These are phyloP conservation scores for Pardosa pseudoannulata DNA, from an alignment of 2,888 invertebrate genomes.

Conservation along the genomic window DNA sequence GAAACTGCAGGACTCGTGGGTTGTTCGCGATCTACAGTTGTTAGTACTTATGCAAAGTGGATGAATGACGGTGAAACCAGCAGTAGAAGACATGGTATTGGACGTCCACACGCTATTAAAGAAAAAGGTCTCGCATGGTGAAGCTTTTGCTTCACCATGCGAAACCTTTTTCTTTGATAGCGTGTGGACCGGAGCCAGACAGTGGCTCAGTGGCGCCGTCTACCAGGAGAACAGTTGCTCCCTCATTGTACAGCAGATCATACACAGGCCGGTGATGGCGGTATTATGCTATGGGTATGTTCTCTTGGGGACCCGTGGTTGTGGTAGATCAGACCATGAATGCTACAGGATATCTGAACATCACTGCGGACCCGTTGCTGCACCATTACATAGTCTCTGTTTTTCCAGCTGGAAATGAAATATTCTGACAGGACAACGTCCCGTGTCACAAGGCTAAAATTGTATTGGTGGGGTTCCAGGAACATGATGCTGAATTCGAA, in stretches of 20 bases:
- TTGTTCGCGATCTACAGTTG: too few relatives aligned
- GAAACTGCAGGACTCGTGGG: background rate
- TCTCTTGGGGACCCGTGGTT: background rate
- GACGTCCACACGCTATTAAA: too few relatives aligned
- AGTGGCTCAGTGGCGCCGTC: background rate
- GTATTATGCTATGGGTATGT: background rate
- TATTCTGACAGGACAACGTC: background rate
- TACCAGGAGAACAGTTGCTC: background rate
- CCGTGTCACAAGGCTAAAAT: background rate
- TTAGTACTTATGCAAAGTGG: too few relatives aligned
- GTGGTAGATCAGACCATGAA: background rate
- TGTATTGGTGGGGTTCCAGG: conserved; percentile 29
- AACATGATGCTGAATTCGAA: conserved; percentile 18
- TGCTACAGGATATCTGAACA: background rate
- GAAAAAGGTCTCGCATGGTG: too few relatives aligned
- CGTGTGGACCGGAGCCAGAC: background rate
- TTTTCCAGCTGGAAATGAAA: background rate
- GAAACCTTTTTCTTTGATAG: too few relatives aligned
- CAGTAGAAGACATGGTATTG: too few relatives aligned
- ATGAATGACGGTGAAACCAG: too few relatives aligned
- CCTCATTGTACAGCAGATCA: background rate
- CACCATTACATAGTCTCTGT: background rate
- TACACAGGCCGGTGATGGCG: background rate
- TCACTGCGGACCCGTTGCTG: too few relatives aligned
- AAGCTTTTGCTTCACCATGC: too few relatives aligned